Evolutionary conservation across 2,888 invertebrate species (phyloP), one percentile per base, ranked within the genome.

Genomic region (Nowickia ferox): DNA sequence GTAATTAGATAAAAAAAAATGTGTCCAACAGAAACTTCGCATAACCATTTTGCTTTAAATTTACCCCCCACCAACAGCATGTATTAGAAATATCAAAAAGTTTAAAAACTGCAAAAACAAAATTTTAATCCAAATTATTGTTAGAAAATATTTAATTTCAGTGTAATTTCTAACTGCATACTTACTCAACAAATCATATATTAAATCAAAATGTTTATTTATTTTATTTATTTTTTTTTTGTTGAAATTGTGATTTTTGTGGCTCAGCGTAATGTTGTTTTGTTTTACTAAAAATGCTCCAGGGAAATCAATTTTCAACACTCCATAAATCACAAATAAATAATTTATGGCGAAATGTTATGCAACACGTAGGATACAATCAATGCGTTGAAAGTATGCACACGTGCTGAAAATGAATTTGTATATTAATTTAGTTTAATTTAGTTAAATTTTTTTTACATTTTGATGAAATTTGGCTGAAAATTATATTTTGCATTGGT

Each of bases 221-320:
- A 10, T 2, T 19, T n/a, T n/a, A n/a, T n/a, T n/a, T n/a, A n/a
- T n/a, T n/a, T n/a, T n/a, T n/a, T n/a, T n/a, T 46, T 38, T 13
- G 4, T 48, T 30, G 15, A 44, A 30, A 30, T 71, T 44, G 11
- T n/a, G 9, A 44, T 46, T 46, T 71, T 22, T 19, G 3, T 66
- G 15, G 22, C 8, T 5, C 6, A 6, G 30, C 30, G 6, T 30
- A 6, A 30, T 30, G 6, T 30, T n/a, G 8, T 72, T 72, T 61
- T n/a, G 40, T 53, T 53, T 44, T 75, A 1, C 53, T 19, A n/a
- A 59, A 6, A 75, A 38, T 51, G 77, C 83, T 72, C 83, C 5
- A 22, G 83, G 83, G 78, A 84, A 84, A 84, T 84, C 74, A 74
- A 38, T 66, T 84, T 78, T 72, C 72, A 74, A 57, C 84, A 79